Conservation (phyloP, 1,140 invertebrate species). For the Bombus haemorrhoidalis region DNA sequence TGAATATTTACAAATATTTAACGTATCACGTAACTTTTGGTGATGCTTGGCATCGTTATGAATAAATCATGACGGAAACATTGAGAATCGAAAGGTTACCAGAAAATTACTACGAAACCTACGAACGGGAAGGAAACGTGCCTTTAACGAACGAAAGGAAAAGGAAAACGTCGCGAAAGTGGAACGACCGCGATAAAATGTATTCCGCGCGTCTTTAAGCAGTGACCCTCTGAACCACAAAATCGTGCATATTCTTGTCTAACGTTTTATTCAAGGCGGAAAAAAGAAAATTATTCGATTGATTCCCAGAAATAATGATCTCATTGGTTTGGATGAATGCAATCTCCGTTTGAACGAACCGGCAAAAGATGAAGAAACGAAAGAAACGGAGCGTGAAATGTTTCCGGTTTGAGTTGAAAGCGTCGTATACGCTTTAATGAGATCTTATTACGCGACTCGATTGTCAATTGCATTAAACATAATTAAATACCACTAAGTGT, state of each 20-base stretch:
- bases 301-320: slow-evolving; percentile 12
- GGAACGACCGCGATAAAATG: neutral
- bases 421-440: slow-evolving; percentile 11
- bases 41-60: neutral
- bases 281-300: neutral
- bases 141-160: neutral
- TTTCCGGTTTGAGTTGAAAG: neutral
- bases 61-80: slow-evolving; percentile 39
- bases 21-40: slow-evolving; percentile 38
- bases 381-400: slow-evolving; percentile 1
- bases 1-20: slow-evolving; percentile 53
- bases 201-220: slow-evolving; percentile 13
- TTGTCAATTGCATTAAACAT: neutral
- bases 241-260: neutral
- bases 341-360: no score
- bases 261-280: no score
- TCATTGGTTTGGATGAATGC: neutral
- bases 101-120: neutral
- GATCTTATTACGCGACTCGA: slow-evolving; percentile 14
- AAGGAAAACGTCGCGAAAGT: neutral
- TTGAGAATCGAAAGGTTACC: slow-evolving; percentile 19
- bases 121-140: neutral
- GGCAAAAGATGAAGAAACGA: neutral
- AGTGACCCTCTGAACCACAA: neutral
- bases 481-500: neutral